Percentiles rank a stretch among this genome's conserved stretches.
Evolutionary conservation across 53 echinoderm and acorn worm species (phyloP).

Genomic region (Paracentrotus lividus): DNA sequence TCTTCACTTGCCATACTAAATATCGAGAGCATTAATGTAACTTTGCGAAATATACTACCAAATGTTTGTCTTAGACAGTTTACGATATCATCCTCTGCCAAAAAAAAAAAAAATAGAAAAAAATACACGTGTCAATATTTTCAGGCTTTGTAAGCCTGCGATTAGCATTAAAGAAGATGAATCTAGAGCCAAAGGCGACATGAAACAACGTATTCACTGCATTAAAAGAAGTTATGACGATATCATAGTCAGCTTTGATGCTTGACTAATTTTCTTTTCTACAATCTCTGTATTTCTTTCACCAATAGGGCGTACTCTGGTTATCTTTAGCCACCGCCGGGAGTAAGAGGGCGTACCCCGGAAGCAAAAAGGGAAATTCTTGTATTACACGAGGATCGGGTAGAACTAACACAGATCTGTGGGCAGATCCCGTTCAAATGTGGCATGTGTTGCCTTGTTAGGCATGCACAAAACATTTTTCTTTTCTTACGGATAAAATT

Average conservation of each 20-base stretch:
- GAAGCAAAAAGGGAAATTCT: neutral
- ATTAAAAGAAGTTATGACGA: neutral
- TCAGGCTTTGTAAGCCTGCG: neutral
- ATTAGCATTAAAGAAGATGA: no score
- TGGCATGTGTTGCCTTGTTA: no score
- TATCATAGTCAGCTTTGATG: neutral
- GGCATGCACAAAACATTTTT: no score
- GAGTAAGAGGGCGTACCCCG: slow-evolving; percentile 25
- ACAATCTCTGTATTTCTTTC: neutral
- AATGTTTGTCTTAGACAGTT: neutral
- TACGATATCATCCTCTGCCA: neutral
- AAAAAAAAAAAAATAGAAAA: no score
- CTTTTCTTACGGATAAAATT: no score
- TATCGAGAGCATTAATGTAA: neutral
- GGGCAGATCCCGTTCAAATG: no score
- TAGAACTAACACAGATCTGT: no score
- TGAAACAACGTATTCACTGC: no score
- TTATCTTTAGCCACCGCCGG: neutral
- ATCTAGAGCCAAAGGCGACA: no score
- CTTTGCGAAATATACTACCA: neutral
- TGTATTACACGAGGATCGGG: slow-evolving; percentile 28
- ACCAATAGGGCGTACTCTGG: neutral
- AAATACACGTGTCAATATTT: neutral
- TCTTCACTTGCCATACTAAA: neutral
- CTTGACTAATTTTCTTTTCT: neutral